Evolutionary conservation across 2,113 vertebrate species (phyloP), one percentile per base, ranked within the genome.

Genomic region (Ammodytes dubius): DNA sequence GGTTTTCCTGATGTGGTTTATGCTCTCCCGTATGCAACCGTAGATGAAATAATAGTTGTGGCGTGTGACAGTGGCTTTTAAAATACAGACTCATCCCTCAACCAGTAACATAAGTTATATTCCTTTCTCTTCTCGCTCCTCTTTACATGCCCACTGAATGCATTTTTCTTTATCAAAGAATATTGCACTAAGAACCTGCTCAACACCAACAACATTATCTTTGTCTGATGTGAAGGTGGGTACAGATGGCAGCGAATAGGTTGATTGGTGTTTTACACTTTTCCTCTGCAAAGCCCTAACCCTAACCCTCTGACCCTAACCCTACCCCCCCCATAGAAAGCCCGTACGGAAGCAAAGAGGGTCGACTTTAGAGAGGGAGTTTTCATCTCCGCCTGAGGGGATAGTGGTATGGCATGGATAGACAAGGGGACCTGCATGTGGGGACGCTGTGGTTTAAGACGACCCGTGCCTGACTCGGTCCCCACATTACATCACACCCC

Each of bases 241-340:
- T 74, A 86, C 75, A 84, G 91, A 92, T 92, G 94, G 91, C 92
- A 91, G 83, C 43, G 60, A 90, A 89, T 81, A 79, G 79, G 82
- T 81, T 83, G 88, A 90, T 86, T 82, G 84, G 87, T 84, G 88
- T 87, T 84, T 66, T 89, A 80, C 84, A 72, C 85, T 69, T 27
- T 27, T 84, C 52, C 56, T 82, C 66, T 68, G 70, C 72, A 78
- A 69, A 85, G 57, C 39, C 70, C 45, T 27, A 27, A 27, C 27
- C 27, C 27, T 27, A 27, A 27, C 27, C 27, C 27, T 27, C 27
- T 27, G 27, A 27, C 27, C 27, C 27, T 27, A 27, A 27, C 27
- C 39, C 57, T 68, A n/a, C n/a, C n/a, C n/a, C n/a, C n/a, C 61
- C 53, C 82, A 58, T 43, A 77, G 42, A 68, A 87, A 76, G 57